phyloP scores from a whole-genome alignment of 2,797 vertebrate species.

The Kryptopterus vitreolus region DNA sequence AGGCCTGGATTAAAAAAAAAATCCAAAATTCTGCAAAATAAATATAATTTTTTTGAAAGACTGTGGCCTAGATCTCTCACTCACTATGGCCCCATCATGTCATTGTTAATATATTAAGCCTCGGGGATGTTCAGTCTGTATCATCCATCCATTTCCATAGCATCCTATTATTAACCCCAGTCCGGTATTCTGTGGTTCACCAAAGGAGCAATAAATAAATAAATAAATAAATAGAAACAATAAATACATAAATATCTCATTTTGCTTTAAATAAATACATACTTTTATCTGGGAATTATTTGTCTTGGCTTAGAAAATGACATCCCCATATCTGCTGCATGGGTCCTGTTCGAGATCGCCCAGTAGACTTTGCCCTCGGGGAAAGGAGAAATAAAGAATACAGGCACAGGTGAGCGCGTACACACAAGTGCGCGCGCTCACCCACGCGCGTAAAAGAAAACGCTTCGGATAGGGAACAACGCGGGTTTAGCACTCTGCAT shows the following conservation, averaged over 20 bases:
- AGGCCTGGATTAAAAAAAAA: background rate
- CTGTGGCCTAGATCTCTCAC: constrained; percentile 55
- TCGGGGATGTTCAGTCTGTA: constrained; percentile 28
- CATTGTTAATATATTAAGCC: background rate
- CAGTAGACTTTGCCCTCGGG: constrained; percentile 22
- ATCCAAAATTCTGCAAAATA: constrained; percentile 73
- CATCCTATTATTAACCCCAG: constrained; percentile 53
- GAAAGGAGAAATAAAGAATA: constrained; percentile 32
- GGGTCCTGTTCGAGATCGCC: background rate
- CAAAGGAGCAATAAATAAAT: constrained; percentile 73
- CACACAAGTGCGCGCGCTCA: background rate
- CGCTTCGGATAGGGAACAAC: constrained; percentile 30
- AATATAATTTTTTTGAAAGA: constrained; percentile 72
- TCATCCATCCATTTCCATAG: constrained; percentile 22
- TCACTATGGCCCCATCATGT: constrained; percentile 47
- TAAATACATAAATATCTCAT: constrained; percentile 78
- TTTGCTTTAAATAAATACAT: constrained; percentile 69
- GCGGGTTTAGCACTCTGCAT: constrained; percentile 32
- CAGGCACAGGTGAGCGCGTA: background rate
- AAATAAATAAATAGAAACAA: constrained; percentile 79
- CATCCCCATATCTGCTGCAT: constrained; percentile 7
- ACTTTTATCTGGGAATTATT: constrained; percentile 49
- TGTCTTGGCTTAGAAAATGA: constrained; percentile 60
- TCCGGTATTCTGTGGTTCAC: constrained; percentile 45
- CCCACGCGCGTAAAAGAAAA: constrained; percentile 14